A percentile compares a stretch with the other conserved stretches of the same genome.
Conservation (phyloP, 2,113 vertebrate genomes). For the Okapia johnstoni region DNA sequence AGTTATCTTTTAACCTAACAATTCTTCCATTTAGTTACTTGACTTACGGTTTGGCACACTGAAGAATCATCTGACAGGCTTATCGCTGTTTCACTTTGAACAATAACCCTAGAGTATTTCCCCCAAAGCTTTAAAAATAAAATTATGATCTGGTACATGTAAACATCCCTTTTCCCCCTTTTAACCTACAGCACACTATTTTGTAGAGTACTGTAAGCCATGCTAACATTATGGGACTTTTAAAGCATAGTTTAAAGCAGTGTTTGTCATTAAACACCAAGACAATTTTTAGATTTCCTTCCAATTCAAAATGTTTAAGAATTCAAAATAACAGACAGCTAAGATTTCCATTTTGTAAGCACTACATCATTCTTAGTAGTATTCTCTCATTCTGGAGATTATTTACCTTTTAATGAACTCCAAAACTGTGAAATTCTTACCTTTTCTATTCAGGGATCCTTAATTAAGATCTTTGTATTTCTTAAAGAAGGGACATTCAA, state of each 20-base stretch:
- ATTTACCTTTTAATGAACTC: background rate
- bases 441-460: slow-evolving; percentile 17
- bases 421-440: background rate
- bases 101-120: background rate
- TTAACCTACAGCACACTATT: background rate
- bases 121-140: background rate
- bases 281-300: background rate
- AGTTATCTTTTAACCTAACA: background rate
- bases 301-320: background rate
- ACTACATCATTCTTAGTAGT: background rate
- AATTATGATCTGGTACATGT: background rate
- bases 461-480: background rate
- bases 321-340: background rate
- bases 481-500: background rate
- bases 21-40: background rate
- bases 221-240: background rate
- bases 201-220: background rate
- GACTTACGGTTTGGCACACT: background rate
- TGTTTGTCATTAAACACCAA: background rate
- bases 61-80: background rate
- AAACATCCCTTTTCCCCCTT: background rate
- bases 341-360: background rate
- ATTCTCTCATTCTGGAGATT: background rate
- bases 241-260: background rate
- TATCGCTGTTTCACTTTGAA: background rate